phyloP scores from a whole-genome alignment of 1,140 invertebrate species.

The Bilobella aurantiaca region DNA sequence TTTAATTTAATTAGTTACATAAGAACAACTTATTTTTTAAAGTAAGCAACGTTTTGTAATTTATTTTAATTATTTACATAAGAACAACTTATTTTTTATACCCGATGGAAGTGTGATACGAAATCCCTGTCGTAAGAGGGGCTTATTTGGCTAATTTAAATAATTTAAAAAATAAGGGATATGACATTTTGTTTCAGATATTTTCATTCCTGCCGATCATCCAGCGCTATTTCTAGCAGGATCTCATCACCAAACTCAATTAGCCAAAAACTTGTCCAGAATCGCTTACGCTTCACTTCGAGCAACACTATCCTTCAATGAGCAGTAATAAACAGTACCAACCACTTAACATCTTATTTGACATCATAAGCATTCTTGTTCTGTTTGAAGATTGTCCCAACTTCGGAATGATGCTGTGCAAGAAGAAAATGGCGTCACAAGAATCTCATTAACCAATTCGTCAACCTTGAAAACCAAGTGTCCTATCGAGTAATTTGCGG shows the following conservation, averaged over 20 bases:
- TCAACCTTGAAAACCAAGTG: conserved; percentile 22
- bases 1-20: neutral
- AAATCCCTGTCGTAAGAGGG: too few relatives aligned
- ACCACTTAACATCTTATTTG: neutral
- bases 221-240: conserved; percentile 61
- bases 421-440: conserved; percentile 23
- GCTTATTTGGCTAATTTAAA: too few relatives aligned
- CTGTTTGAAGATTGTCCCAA: conserved; percentile 23
- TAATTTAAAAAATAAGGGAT: too few relatives aligned
- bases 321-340: conserved; percentile 34
- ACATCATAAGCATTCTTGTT: neutral
- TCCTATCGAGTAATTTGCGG: conserved; percentile 22
- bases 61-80: neutral
- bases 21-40: too few relatives aligned
- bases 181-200: conserved; percentile 48
- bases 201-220: conserved; percentile 52
- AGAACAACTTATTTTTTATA: too few relatives aligned
- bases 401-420: conserved; percentile 32
- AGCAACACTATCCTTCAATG: conserved; percentile 42
- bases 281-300: conserved; percentile 59
- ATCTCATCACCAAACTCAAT: conserved; percentile 57
- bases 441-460: conserved; percentile 22
- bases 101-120: too few relatives aligned
- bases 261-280: conserved; percentile 51
- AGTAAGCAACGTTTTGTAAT: conserved; percentile 44